Evolutionary conservation across 2,113 vertebrate genomes (phyloP).

Genomic region (Labeo catla): DNA sequence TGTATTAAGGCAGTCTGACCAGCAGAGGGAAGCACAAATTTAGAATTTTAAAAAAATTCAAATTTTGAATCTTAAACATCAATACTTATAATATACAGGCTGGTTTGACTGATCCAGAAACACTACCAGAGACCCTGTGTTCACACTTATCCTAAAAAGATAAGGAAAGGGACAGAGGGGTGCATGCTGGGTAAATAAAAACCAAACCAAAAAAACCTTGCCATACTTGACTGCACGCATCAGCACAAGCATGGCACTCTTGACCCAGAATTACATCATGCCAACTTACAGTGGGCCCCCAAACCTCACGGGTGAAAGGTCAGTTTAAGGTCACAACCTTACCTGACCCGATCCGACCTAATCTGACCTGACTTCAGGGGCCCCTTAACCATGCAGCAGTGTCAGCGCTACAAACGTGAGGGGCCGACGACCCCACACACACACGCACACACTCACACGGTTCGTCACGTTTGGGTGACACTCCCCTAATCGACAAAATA

Average conservation of each 20-base stretch:
- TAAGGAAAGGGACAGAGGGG: constrained; percentile 68
- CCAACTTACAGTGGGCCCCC: constrained; percentile 72
- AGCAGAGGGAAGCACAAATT: constrained; percentile 55
- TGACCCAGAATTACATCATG: constrained; percentile 80
- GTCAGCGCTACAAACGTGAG: constrained; percentile 74
- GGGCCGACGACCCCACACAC: constrained; percentile 61
- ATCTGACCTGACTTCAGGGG: constrained; percentile 56
- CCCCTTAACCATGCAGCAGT: constrained; percentile 73
- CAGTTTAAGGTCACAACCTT: constrained; percentile 72
- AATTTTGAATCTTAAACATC: background rate
- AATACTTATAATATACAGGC: background rate
- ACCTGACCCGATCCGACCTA: constrained; percentile 59
- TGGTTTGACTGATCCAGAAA: constrained; percentile 62
- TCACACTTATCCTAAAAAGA: constrained; percentile 67
- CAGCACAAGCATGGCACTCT: constrained; percentile 80
- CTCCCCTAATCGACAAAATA: constrained; percentile 72
- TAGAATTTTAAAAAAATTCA: no score
- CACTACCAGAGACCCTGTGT: constrained; percentile 63
- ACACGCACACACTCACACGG: constrained; percentile 18
- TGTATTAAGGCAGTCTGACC: constrained; percentile 64
- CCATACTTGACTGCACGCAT: constrained; percentile 76
- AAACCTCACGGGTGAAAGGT: constrained; percentile 68
- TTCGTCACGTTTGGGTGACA: constrained; percentile 76
- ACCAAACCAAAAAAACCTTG: constrained; percentile 65
- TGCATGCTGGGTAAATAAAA: constrained; percentile 54